Base-by-base conservation (phyloP, 2,888 invertebrate genomes). In the Agonopterix subpropinquella region DNA sequence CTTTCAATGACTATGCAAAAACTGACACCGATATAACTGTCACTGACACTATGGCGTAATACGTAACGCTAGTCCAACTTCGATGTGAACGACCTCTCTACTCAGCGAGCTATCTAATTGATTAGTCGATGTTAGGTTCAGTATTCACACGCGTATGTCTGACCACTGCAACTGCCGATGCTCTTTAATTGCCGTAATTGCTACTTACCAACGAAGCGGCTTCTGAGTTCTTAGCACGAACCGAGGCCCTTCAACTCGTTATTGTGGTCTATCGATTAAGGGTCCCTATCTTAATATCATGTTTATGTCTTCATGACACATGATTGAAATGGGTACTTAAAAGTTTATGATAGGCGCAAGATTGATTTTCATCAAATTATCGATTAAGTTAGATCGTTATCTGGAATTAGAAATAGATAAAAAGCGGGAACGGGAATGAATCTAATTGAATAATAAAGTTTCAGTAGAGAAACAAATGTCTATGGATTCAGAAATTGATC, bases 161-260 rank as follows among this genome's bases (percentile, higher is more conserved):
- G 28, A 5, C 28, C 28, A 28, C 28, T 28, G 18, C 59, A 62
- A 64, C 57, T 64, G 68, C 63, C 75, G 72, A 79, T 78, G 80
- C 74, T 73, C 70, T 80, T 73, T 82, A 80, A 86, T 83, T 82
- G 82, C 62, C 70, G 77, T 80, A 80, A 85, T 84, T 80, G 73
- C 37, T 41, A 36, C 47, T 50, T 47, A 47, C 42, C 11, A 47
- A 28, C 28, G 18, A 18, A 18, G 28, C 28, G 11, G 42, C 45
- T 41, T 43, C 50, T 41, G 50, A 43, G 28, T 28, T 28, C 35
- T 36, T 11, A 44, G 36, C 36, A 44, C 36, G 11, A 11, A 44
- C 39, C 39, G n/a, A 39, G 11, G 2, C 39, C 39, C 11, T 10
- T 39, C 4, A 11, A 39, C 39, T n/a, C 11, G 39, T 39, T 10